Conservation (phyloP, 2,113 vertebrate species). For the Etia nguti region DNA sequence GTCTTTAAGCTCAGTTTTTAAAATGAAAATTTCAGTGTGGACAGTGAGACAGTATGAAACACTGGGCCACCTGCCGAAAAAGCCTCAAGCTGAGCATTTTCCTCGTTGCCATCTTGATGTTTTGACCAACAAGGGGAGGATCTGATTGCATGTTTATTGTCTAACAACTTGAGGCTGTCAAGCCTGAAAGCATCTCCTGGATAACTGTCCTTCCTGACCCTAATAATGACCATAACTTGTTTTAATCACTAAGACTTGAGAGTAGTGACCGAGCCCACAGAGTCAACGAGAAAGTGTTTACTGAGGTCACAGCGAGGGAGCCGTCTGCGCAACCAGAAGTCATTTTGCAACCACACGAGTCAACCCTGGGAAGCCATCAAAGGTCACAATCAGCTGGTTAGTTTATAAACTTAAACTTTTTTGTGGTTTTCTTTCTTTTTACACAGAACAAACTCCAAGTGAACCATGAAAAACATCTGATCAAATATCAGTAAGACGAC, state of each 20-base stretch:
- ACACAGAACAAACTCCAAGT: neutral
- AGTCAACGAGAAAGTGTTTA: neutral
- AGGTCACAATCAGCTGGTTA: too few species aligned
- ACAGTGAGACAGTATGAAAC: neutral
- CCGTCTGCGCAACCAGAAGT: neutral
- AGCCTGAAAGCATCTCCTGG: too few species aligned
- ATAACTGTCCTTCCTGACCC: neutral
- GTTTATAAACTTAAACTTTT: neutral
- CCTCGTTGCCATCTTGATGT: neutral
- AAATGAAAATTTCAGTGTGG: neutral
- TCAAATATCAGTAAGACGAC: neutral
- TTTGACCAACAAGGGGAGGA: neutral
- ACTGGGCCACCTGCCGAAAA: neutral
- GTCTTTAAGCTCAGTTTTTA: neutral
- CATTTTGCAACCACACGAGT: neutral
- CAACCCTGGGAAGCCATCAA: too few species aligned
- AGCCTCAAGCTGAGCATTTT: neutral
- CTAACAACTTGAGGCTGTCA: accelerated
- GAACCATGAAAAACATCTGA: neutral
- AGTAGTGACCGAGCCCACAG: neutral
- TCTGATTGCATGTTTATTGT: neutral
- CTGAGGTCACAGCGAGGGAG: neutral
- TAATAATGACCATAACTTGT: neutral
- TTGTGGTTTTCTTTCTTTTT: accelerated
- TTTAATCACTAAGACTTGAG: neutral